phyloP scores from a whole-genome alignment of 92 coral and sea anemone genomes.

The Zoanthus sansibaricus region DNA sequence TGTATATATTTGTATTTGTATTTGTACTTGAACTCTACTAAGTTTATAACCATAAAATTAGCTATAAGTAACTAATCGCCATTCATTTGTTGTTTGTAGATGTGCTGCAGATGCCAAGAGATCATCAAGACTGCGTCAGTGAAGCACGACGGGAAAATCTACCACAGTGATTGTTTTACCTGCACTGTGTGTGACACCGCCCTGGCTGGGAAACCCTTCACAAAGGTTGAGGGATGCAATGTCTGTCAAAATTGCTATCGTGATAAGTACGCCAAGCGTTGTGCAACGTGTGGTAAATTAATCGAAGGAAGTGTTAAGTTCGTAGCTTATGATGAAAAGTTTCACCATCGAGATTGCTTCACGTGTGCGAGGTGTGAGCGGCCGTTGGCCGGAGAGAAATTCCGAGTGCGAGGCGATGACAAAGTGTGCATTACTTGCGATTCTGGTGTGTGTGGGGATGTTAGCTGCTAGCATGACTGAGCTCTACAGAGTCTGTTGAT shows the following conservation, averaged over 20 bases:
- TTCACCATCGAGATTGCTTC: slow-evolving; percentile 96
- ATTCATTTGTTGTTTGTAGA: slow-evolving; percentile 49
- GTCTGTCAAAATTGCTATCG: slow-evolving; percentile 96
- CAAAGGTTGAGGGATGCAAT: slow-evolving; percentile 87
- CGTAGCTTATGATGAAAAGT: slow-evolving; percentile 92
- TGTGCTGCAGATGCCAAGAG: slow-evolving; percentile 80
- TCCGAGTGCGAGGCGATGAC: slow-evolving; percentile 75
- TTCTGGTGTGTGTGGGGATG: background rate
- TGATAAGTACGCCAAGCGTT: slow-evolving; percentile 84
- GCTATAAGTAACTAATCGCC: background rate
- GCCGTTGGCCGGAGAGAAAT: slow-evolving; percentile 93
- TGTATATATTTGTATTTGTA: no score
- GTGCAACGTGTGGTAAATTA: slow-evolving; percentile 80
- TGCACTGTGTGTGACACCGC: slow-evolving; percentile 83
- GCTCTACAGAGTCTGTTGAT: background rate
- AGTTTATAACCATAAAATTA: no score
- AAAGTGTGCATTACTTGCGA: slow-evolving; percentile 87
- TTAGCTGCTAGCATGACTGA: background rate
- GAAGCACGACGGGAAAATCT: slow-evolving; percentile 83
- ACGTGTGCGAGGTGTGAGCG: slow-evolving; percentile 84
- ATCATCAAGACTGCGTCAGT: slow-evolving; percentile 88
- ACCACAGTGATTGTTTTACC: slow-evolving; percentile 88
- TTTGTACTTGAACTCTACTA: no score
- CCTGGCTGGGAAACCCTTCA: slow-evolving; percentile 96
- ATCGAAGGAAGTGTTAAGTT: slow-evolving; percentile 98